A percentile compares a stretch with the other conserved stretches of the same genome.
Evolutionary conservation across 2,797 vertebrate genomes (phyloP).

Genomic region (Hemibagrus guttatus): DNA sequence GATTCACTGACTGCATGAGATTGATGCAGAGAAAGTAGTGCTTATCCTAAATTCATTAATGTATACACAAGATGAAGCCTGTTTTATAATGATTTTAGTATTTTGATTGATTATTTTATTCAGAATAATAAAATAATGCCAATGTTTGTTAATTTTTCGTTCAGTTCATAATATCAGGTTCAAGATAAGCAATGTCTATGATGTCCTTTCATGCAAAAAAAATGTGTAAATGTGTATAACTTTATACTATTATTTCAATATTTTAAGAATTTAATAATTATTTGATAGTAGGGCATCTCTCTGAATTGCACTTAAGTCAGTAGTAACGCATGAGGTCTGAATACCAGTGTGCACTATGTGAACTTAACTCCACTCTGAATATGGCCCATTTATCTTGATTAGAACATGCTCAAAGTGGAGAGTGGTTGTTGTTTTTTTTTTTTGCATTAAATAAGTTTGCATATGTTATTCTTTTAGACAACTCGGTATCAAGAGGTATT

Average conservation of each 20-base stretch:
- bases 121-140: not conserved
- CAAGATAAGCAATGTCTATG: not conserved
- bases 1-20: not conserved
- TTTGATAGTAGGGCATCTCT: not conserved
- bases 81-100: not conserved
- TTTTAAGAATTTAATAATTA: not conserved
- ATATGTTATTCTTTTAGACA: constrained; percentile 19
- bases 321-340: not conserved
- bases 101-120: not conserved
- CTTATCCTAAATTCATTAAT: not conserved
- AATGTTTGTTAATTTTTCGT: not conserved
- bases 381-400: not conserved
- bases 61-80: not conserved
- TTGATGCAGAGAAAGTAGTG: not conserved
- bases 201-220: not conserved
- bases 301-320: not conserved
- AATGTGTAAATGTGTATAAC: not conserved
- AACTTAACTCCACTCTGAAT: not conserved
- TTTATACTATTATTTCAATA: not conserved
- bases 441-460: not conserved
- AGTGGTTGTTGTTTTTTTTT: no score
- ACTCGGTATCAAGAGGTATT: constrained; percentile 32
- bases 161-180: not conserved
- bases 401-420: not conserved
- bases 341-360: not conserved